Base-by-base conservation (phyloP, 1,140 invertebrate species). In the Bombus vancouverensis region DNA sequence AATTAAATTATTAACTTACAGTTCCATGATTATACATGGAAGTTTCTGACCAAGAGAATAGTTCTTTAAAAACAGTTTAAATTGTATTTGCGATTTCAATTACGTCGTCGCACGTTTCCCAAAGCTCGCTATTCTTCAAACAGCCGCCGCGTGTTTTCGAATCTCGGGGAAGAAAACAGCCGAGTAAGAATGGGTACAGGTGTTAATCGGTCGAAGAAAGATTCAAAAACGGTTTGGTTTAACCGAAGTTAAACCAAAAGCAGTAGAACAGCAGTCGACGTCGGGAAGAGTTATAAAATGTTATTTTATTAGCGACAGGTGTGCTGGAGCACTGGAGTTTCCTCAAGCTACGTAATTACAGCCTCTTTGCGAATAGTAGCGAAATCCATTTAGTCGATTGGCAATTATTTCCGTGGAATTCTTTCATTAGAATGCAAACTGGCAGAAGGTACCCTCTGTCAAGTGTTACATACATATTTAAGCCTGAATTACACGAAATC, bases 331-430 rank as follows among this genome's bases (percentile, higher is more conserved):
- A 32, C 44, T 42, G 28, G 44, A 68, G 44, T 74, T 74, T 37
- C 68, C 42, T 68, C 70, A 62, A 34, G 57, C 44, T 22, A 34
- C 47, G 84, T 76, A 86, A 86, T 86, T 86, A 86, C 71, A 47
- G 34, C 77, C 70, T 80, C 79, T 81, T 82, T 44, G 62, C 79
- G 62, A 75, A 75, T 70, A 74, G 70, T 59, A n/a, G 79, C 15
- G 37, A 81, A 82, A 86, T 86, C 62, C 84, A 86, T 86, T 82
- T 86, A 72, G 68, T 65, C 76, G 77, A 85, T 85, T 80, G 77
- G 39, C 68, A 72, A 85, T 85, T 80, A 80, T 80, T 85, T 70
- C 68, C 42, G 25, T 44, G 42, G 28, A 85, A 73, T 85, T 80
- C 83, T 68, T 80, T 72, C 76, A 25, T 65, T 85, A 71, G 68